Base-by-base conservation (phyloP, 2,888 invertebrate species). In the Tholera decimalis region DNA sequence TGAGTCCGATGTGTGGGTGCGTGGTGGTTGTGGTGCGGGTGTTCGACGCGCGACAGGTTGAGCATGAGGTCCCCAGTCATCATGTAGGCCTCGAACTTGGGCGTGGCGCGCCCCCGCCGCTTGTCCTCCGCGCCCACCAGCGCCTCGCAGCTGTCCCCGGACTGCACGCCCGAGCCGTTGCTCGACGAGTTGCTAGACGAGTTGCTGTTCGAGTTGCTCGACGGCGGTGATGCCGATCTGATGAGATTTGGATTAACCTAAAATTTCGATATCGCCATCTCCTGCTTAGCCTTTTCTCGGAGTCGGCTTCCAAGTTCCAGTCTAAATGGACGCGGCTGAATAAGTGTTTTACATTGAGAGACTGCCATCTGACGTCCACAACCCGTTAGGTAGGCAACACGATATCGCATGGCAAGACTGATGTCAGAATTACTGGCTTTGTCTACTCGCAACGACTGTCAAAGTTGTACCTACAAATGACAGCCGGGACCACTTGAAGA, bases 21-120 rank as follows among this genome's bases (percentile, higher is more conserved):
- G 78, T 94, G 96, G 76, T 94, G 94, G 77, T 96, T 95, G 82
- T 95, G 91, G 81, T 96, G 96, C 54, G 96, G 96, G 80, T 97
- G 97, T 78, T 98, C 97, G 66, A 98, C 98, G 83, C 98, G 96
- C 70, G 98, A 98, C 80, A 99, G 97, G 94, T 99, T 99, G 83
- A 99, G 96, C 91, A 99, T 99, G 88, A 99, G 97, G 93, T 99
- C 99, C 49, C 99, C 99, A 33, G 99, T 99, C 99, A 99, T 99
- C 97, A 99, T 98, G 96, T 98, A 99, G 63, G 98, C 98, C 94
- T 98, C 98, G 94, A 98, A 98, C 92, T 98, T 97, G 73, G 95
- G 95, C 75, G 89, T 86, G 79, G 85, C 87, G 80, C 93, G 90
- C 67, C 92, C 87, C 77, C 91, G 85, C 80, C 91, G 82, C 82